Evolutionary conservation across 2,113 vertebrate species (phyloP).

Genomic region (Glaucomys volans): DNA sequence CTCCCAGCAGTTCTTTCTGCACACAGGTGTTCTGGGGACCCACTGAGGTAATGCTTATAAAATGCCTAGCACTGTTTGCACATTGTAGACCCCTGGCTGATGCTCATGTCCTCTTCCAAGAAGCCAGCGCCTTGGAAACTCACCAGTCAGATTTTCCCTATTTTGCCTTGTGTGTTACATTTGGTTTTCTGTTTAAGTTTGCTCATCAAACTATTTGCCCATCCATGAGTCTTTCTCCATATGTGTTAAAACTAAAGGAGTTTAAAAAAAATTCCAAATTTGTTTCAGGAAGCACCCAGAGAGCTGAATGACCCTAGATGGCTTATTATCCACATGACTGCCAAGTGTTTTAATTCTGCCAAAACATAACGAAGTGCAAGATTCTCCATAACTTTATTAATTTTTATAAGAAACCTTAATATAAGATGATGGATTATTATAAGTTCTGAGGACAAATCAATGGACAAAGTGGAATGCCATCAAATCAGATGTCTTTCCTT

Average conservation of each 20-base stretch:
- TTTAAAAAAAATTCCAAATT: neutral
- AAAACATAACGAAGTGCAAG: neutral
- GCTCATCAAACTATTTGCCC: neutral
- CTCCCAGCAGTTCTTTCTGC: neutral
- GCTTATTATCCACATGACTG: neutral
- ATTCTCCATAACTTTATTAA: neutral
- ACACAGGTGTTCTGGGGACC: neutral
- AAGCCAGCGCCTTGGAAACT: neutral
- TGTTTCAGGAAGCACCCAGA: neutral
- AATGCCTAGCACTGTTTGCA: neutral
- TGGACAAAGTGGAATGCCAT: neutral
- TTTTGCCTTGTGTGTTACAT: neutral
- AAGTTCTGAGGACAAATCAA: neutral
- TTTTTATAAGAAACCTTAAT: neutral
- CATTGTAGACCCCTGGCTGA: neutral
- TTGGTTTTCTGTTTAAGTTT: constrained; percentile 18
- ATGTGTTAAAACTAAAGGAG: neutral
- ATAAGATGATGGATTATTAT: neutral
- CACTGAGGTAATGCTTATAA: neutral
- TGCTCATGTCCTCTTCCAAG: neutral
- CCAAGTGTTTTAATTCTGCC: neutral
- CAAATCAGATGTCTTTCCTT: neutral
- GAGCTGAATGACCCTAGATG: neutral
- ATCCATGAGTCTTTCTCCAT: neutral
- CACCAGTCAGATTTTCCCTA: neutral